Evolutionary conservation across 2,113 vertebrate genomes (phyloP), one percentile per base, ranked within the genome.

Genomic region (Oncorhynchus keta): DNA sequence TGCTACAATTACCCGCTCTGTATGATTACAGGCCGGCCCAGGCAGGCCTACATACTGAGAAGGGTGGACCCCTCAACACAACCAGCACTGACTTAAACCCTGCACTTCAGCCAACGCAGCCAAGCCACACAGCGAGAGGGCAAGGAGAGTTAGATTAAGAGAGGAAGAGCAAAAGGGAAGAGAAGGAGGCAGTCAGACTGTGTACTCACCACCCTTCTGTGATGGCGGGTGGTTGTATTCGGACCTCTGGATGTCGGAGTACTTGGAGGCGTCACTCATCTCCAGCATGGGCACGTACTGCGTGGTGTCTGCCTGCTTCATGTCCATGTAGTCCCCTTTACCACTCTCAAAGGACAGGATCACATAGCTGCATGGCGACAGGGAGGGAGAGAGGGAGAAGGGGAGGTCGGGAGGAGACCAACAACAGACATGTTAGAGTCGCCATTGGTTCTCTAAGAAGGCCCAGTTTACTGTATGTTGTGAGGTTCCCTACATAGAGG

Each of bases 211-310:
- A 78, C 91, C 95, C 91, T 97, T 98, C 45, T 96, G 96, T 0
- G 97, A 98, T 68, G 96, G 96, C 2, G 98, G 98, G 2, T 95
- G 95, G 79, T 99, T 97, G 2, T 99, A 99, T 80, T 96, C 90
- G 0, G 96, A 95, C 62, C 92, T 92, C 87, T 96, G 96, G 84
- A 97, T 94, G 86, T 97, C 95, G 0, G 96, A 95, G 82, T 99
- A 99, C 66, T 98, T 99, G 5, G 95, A 96, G 39, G 92, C 83
- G 18, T 95, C 95, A 79, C 93, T 96, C 85, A 96, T 97, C 89
- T 99, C 98, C 85, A 97, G 90, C 98, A 99, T 99, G 51, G 98
- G 97, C 39, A 99, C 97, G 0, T 99, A 99, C 83, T 99, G 98
- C 39, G 96, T 98, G 22, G 92, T 94, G 35, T 98, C 97, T 0